Conservation (phyloP, 2,888 invertebrate species). For the Chironomus riparius region DNA sequence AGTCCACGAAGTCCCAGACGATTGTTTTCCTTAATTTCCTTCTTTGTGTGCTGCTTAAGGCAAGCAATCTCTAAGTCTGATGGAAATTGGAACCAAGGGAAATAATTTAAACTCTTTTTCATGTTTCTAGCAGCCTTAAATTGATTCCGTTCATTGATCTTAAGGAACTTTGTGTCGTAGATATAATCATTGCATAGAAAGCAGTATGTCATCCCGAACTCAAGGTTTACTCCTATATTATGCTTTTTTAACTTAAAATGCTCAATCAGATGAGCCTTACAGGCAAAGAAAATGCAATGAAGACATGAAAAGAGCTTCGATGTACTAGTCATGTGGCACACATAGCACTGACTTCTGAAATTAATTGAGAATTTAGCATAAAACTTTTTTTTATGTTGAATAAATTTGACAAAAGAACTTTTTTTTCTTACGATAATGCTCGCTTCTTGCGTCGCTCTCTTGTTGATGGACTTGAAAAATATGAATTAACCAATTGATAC, state of each 20-base stretch:
- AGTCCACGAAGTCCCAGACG: conserved; percentile 86
- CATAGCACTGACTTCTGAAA: not conserved
- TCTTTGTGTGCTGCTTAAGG: conserved; percentile 63
- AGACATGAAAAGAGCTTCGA: conserved; percentile 71
- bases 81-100: conserved; percentile 65
- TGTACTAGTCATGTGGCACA: not conserved
- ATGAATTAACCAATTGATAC: not conserved
- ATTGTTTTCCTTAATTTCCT: conserved; percentile 68
- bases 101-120: conserved; percentile 53
- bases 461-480: not conserved
- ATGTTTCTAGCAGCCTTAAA: conserved; percentile 50
- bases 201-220: conserved; percentile 83
- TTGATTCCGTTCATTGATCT: conserved; percentile 48
- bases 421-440: not conserved
- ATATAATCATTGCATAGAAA: conserved; percentile 86
- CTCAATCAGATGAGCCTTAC: conserved; percentile 79
- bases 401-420: not conserved
- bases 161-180: conserved; percentile 65
- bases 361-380: too few relatives aligned
- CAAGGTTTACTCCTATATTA: conserved; percentile 74
- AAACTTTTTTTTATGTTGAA: too few relatives aligned
- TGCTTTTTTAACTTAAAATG: conserved; percentile 78
- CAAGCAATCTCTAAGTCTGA: conserved; percentile 67
- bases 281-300: conserved; percentile 90
- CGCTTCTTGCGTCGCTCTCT: not conserved